Base-by-base conservation (phyloP, 2,113 vertebrate species). In the Ranitomeya variabilis region DNA sequence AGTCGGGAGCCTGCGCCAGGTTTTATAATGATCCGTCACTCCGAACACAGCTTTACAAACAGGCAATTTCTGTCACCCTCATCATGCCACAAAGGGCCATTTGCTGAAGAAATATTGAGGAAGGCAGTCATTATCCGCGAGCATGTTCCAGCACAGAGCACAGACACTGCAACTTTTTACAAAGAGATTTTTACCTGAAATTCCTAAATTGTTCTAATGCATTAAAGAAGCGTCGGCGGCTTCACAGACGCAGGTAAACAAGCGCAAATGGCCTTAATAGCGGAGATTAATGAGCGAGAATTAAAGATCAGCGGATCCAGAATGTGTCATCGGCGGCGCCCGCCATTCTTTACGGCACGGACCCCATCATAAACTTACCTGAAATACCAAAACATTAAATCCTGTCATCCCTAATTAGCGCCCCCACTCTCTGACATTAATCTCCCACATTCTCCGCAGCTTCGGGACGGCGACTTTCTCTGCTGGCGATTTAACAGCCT, bases 351-450 rank as follows among this genome's bases (percentile, higher is more conserved):
- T 55, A 78, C 69, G 23, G 51, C 82, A 59, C 45, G 57, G 73
- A 73, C 57, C 73, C 31, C 45, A 64, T 78, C 82, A 89, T 89
- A 89, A 89, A 89, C 87, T 78, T 83, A 64, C 62, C 84, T 85
- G 73, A 89, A 85, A 89, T 85, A 89, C 87, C 87, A 89, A 89
- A 89, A 89, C 87, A 89, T 89, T 85, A 79, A 89, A 85, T 85
- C 79, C 81, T 89, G 87, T 89, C 87, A 80, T 26, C 81, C 87
- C 57, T 89, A 89, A 89, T 89, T 84, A 89, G 87, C 54, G 82
- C 87, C 83, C 82, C 87, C 11, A 66, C 87, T 79, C 55, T 51
- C 51, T 69, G 82, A 85, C 87, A 89, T 89, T 80, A 89, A 89
- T 89, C 87, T 85, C 71, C 87, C 59, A 85, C 87, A 73, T 85